Evolutionary conservation across 2,888 invertebrate genomes (phyloP), one percentile per base, ranked within the genome.

Genomic region (Galeruca laticollis): DNA sequence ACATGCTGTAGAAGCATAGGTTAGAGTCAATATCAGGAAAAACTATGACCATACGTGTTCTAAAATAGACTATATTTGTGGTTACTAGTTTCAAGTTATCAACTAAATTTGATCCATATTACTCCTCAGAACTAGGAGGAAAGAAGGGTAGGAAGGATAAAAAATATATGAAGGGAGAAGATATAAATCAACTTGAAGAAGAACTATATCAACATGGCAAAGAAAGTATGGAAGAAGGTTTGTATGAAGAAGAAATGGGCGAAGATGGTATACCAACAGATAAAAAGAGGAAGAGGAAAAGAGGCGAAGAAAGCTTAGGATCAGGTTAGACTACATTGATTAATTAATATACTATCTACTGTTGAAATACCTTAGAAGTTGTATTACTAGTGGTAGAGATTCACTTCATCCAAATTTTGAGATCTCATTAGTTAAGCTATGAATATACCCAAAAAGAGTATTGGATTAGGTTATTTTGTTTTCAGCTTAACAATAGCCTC

Each of bases 151-250:
- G 1, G 3, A 40, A n/a, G 4, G 1, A 11, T 13, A n/a, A 40
- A n/a, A n/a, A 40, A 37, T 11, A 2, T 11, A 2, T 4, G 18
- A 69, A 66, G 13, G 60, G 61, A n/a, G 73, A 66, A 43, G 68
- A 56, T 6, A 69, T 65, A 54, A 61, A 37, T 61, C 62, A 3
- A n/a, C 61, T 20, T 43, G 60, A 18, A 9, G 13, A 11, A 18
- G 60, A 51, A 49, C 35, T 37, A 40, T 35, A 18, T 13, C 26
- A 21, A 51, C 10, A 8, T 51, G 51, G 51, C 9, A 18, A 51
- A 51, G 51, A 51, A 21, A 6, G 9, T 20, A 20, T 49, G 15
- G 49, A 49, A 49, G 20, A 20, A 49, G 49, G 8, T 49, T 10
- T 18, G 10, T 51, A 51, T 21, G 51, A 3, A 40, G 35, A 13